Evolutionary conservation across 2,888 invertebrate genomes (phyloP), one percentile per base, ranked within the genome.

Genomic region (Digitonthophagus gazella): DNA sequence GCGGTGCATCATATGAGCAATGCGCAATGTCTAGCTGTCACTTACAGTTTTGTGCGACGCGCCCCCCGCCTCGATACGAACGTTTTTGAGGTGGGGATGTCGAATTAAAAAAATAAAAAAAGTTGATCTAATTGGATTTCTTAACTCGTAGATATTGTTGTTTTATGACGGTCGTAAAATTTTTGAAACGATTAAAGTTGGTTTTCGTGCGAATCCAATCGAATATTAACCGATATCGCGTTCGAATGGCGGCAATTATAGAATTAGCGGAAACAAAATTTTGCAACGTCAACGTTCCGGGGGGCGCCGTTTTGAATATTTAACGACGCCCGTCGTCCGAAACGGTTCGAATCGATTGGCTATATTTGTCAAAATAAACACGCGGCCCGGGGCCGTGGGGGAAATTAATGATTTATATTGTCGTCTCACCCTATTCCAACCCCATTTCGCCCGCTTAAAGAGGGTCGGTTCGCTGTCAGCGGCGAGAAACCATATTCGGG

Each of bases 371-470:
- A 61, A 61, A 61, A 61, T 61, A 61, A 61, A 61, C 61, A 61
- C 61, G 44, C 44, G 65, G 65, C 18, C 54, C 16, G 54, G 15
- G 56, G 65, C 58, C 18, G 58, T 15, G 44, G 55, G 56, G 18
- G 54, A 65, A 65, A 65, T 65, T 65, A 44, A 65, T 65, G 54
- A 65, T 65, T 44, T 65, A 65, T 65, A 65, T 65, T 65, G 56
- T 54, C 65, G 65, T 65, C 20, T 65, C 65, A 54, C 65, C 65
- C 65, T 54, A n/a, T 61, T 61, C 61, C 19, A 18, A 61, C 19
- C 16, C 61, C 61, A 18, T 61, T 18, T 19, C 61, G 19, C 61
- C 61, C 28, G 65, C 19, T 28, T 19, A 65, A 15, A 28, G 20
- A 54, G 65, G 19, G 18, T 22, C 28, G 65, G 54, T 19, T 18